Base-by-base conservation (phyloP, 2,113 vertebrate genomes). In the Machaerirhynchus nigripectus region DNA sequence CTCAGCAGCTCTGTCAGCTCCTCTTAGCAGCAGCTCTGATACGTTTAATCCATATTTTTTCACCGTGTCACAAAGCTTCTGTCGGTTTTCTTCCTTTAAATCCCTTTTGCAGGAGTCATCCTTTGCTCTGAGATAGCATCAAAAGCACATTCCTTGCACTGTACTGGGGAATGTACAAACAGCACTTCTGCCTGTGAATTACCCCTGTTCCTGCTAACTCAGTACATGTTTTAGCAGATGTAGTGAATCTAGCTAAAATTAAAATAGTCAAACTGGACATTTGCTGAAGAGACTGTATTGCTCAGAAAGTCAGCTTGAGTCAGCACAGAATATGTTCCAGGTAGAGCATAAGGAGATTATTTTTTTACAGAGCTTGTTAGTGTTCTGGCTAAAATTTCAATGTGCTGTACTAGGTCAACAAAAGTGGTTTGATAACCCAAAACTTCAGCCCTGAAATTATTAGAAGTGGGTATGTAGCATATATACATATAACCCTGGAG, bases 1-100 rank as follows among this genome's bases (percentile, higher is more conserved):
- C 68, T 93, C 85, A 95, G 90, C 79, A 67, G 47, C 59, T 84
- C 75, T 69, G 84, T 40, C 95, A 90, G 74, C 84, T 94, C 77
- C 84, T 75, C 83, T 87, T 93, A 93, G 83, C 73, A 90, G 74
- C 80, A 74, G 42, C 71, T 87, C 74, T 20, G 16, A 75, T 65
- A 89, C 57, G 15, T 74, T 91, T 84, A 92, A 82, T 89, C 70
- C 59, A 53, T 83, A 44, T 60, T 89, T 96, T 91, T 82, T 84
- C 78, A 77, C 50, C 8, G 3, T 67, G 37, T 77, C 90, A 70
- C 71, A 90, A 80, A 81, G 79, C 79, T 88, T 50, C 35, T 74
- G 33, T 49, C 22, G 6, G 33, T 87, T 93, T 86, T 50, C 39
- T 83, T 83, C 70, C 59, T 55, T 76, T 79, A 91, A 87, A 87